Percentiles rank a stretch among this genome's conserved stretches.
Conservation (phyloP, 92 coral and sea anemone species). For the Montipora capitata region DNA sequence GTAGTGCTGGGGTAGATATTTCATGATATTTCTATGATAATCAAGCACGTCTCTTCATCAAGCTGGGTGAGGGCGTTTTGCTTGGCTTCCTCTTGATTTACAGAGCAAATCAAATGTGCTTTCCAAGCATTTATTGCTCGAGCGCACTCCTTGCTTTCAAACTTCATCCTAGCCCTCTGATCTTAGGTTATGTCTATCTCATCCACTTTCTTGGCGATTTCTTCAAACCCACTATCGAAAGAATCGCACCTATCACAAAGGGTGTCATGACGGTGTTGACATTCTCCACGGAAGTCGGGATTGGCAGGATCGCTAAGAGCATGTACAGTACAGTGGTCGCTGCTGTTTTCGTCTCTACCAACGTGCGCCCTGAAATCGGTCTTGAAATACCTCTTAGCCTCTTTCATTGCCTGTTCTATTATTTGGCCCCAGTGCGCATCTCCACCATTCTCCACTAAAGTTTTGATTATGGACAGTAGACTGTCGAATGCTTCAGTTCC, state of each 20-base stretch:
- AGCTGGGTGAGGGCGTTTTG: conserved; percentile 38
- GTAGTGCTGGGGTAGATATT: conserved; percentile 56
- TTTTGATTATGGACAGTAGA: conserved; percentile 7
- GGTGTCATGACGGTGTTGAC: conserved; percentile 12
- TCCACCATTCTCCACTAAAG: conserved; percentile 43
- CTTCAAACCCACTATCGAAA: not conserved
- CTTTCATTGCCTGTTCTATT: conserved; percentile 9
- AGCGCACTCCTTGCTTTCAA: conserved; percentile 20
- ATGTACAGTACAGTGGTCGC: conserved; percentile 55
- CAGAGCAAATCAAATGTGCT: conserved; percentile 39
- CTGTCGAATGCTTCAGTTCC: conserved; percentile 67
- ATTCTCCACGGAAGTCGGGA: not conserved
- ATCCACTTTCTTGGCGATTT: not conserved
- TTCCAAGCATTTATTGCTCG: conserved; percentile 43
- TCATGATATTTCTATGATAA: conserved; percentile 66
- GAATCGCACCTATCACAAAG: not conserved
- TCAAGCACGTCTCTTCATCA: conserved; percentile 33
- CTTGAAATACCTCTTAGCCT: conserved; percentile 57
- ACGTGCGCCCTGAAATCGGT: conserved; percentile 66
- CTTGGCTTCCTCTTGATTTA: conserved; percentile 55
- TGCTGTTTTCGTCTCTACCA: conserved; percentile 47
- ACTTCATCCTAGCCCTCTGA: conserved; percentile 2
- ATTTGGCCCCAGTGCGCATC: conserved; percentile 10
- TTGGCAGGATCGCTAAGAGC: conserved; percentile 54
- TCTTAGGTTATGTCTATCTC: not conserved